Base-by-base conservation (phyloP, 2,113 vertebrate species). In the Lagopus leucura region DNA sequence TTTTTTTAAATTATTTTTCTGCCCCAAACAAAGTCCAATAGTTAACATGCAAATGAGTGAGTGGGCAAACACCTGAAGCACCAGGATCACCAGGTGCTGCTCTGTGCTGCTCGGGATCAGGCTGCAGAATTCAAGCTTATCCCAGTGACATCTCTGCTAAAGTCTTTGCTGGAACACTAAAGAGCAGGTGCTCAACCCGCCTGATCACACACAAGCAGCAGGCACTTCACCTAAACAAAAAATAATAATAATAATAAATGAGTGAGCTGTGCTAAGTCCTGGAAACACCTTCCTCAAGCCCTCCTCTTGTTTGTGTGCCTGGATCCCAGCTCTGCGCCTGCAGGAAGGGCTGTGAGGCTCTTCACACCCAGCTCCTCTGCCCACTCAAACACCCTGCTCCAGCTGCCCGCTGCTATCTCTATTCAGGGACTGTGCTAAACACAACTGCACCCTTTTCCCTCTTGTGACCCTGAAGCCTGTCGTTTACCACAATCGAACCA, bases 401-500 rank as follows among this genome's bases (percentile, higher is more conserved):
- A 89, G 65, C 55, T 94, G 75, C 80, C 72, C 3, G 8, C 34
- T 60, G 57, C 1, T 57, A 40, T 40, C 58, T 57, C 83, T 66
- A 19, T 24, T 36, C 66, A 95, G 81, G 88, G 66, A 67, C 71
- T 79, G 66, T 47, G 80, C 73, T 76, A 66, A 91, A 91, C 43
- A 17, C 28, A 91, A 77, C 86, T 85, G 64, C 40, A 54, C 57
- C 72, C 65, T 77, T 67, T 40, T 55, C 63, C 84, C 63, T 47
- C 28, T 43, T 7, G 75, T 74, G 78, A 94, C 85, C 79, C 85
- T 52, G 82, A 83, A 3, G 4, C 73, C 88, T 73, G 82, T 60
- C 45, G 0, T 88, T 96, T 85, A 91, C 86, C 73, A 92, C 83
- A 78, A 34, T 3, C 71, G 95, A 97, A 97, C 97, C 97, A 97